A percentile compares a stretch with the other conserved stretches of the same genome.
phyloP scores from a whole-genome alignment of 1,140 invertebrate genomes.

The Halictus rubicundus region DNA sequence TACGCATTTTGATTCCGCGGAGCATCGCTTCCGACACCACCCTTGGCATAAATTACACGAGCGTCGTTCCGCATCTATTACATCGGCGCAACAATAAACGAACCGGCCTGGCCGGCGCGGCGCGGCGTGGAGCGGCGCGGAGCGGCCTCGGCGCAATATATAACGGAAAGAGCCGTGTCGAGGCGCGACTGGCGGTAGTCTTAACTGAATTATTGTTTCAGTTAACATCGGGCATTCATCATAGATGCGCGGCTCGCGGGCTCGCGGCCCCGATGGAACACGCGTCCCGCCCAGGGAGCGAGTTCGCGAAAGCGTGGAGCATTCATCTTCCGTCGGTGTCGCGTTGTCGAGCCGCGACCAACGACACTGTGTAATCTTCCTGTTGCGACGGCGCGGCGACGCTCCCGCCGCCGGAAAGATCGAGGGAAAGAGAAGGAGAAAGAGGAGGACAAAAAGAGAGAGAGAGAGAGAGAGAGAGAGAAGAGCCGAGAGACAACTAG shows the following conservation, averaged over 20 bases:
- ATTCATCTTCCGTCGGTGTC: slow-evolving; percentile 58
- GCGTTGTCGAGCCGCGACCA: slow-evolving; percentile 49
- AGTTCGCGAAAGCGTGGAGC: slow-evolving; percentile 57
- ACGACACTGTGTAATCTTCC: slow-evolving; percentile 35
- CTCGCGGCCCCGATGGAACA: slow-evolving; percentile 31
- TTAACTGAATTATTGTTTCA: slow-evolving; percentile 73
- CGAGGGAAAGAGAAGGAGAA: not conserved
- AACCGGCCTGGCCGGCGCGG: not conserved
- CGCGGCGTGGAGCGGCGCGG: too few species aligned
- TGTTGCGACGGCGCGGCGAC: slow-evolving; percentile 8
- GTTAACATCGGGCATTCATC: slow-evolving; percentile 68
- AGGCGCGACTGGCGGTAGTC: slow-evolving; percentile 62
- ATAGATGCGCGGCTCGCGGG: slow-evolving; percentile 44
- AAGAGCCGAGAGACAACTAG: not conserved
- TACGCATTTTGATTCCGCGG: not conserved
- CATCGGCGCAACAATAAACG: slow-evolving; percentile 14
- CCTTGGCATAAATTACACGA: slow-evolving; percentile 11
- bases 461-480: not conserved
- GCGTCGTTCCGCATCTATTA: not conserved
- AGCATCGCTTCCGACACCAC: not conserved
- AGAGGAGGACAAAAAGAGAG: not conserved
- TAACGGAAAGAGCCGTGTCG: slow-evolving; percentile 23
- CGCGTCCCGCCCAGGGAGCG: slow-evolving; percentile 57
- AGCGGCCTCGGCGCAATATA: not conserved
- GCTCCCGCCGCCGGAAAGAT: not conserved